phyloP scores from a whole-genome alignment of 2,888 invertebrate genomes.

The Rhagonycha lutea region DNA sequence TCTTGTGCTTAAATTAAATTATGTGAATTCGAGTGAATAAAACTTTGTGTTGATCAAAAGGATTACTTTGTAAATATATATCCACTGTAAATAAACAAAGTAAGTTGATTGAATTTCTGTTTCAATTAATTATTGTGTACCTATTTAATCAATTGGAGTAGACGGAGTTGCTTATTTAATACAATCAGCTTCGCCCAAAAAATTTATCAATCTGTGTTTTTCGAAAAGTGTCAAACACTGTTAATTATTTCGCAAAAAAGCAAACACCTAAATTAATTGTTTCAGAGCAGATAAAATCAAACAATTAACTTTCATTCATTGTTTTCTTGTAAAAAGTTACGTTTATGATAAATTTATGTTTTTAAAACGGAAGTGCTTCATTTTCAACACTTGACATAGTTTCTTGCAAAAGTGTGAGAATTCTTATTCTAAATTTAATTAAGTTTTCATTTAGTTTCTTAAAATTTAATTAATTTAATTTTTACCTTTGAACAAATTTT shows the following conservation, averaged over 20 bases:
- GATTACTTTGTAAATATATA: neutral
- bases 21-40: neutral
- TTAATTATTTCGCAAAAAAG: neutral
- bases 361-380: neutral
- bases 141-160: too few relatives aligned
- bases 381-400: neutral
- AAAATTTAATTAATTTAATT: neutral
- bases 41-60: neutral
- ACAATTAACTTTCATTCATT: neutral
- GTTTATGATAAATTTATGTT: neutral
- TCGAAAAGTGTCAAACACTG: neutral
- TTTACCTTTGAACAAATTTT: neutral
- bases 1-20: neutral
- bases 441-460: neutral
- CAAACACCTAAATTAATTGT: neutral
- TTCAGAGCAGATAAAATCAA: neutral
- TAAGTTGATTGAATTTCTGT: neutral
- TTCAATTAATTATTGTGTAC: neutral
- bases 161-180: neutral
- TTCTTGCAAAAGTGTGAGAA: neutral
- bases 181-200: neutral
- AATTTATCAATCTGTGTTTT: neutral
- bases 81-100: neutral
- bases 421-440: neutral
- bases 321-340: neutral